Base-by-base conservation (phyloP, 2,888 invertebrate genomes). In the Ectobius pallidus region DNA sequence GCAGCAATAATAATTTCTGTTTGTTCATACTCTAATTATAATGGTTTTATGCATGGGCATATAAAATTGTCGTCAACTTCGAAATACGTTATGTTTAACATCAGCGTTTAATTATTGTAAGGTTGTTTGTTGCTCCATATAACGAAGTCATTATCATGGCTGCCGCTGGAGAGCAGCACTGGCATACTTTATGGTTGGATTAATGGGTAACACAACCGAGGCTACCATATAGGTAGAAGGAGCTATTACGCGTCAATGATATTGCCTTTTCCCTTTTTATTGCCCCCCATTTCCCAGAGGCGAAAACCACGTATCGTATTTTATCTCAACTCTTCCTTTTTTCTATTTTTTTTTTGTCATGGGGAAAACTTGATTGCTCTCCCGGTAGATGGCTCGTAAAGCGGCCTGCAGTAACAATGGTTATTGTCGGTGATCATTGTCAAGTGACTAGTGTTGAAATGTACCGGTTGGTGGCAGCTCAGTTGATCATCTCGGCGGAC, bases 301-400 rank as follows among this genome's bases (percentile, higher is more conserved):
- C 58, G 58, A 58, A 55, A 58, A 58, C 58, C 58, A 58, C 58
- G 58, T 32, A n/a, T 58, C 58, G 58, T 58, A 58, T 58, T 58
- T 58, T 58, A 58, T 58, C 58, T 58, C 58, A 58, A 58, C 58
- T 58, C 30, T 58, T 30, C 58, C 27, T 58, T 30, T 55, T 58
- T 30, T 58, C 16, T 30, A 6, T 30, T 30, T 58, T n/a, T 58
- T 58, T 58, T 58, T 30, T 58, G 58, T 58, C 58, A 58, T 25
- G 58, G 58, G 58, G 58, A 30, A 58, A 58, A 58, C 58, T 68
- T 68, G 67, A 68, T 68, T 68, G 67, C 67, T 30, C 22, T 44
- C 67, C 67, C 67, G 67, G 46, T 68, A 68, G 67, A 68, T 68
- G 67, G 67, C 46, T 68, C 67, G 46, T 68, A 68, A 68, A 68